phyloP scores from a whole-genome alignment of 2,888 invertebrate genomes.

The Cylloceria caligata region DNA sequence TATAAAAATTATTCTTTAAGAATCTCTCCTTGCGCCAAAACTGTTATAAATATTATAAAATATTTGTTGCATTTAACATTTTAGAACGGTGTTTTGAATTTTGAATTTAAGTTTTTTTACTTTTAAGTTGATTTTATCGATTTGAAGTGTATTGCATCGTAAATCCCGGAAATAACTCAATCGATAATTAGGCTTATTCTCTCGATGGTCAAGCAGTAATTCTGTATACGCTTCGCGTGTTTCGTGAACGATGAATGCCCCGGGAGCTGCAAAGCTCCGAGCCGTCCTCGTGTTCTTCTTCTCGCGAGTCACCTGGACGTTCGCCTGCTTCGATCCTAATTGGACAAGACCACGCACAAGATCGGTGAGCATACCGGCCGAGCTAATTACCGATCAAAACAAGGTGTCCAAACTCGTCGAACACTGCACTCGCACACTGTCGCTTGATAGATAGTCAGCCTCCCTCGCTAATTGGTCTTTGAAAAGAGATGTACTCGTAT shows the following conservation, averaged over 20 bases:
- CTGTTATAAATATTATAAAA: no score
- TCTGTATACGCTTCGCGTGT: constrained; percentile 17
- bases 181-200: constrained; percentile 38
- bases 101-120: no score
- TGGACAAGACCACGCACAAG: constrained; percentile 72
- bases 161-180: constrained; percentile 13
- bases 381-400: constrained; percentile 76
- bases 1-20: neutral
- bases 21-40: neutral
- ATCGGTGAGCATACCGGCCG: constrained; percentile 55
- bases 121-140: neutral
- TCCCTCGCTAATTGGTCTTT: constrained; percentile 63
- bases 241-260: constrained; percentile 35
- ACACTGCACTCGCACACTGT: constrained; percentile 27
- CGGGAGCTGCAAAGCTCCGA: constrained; percentile 6
- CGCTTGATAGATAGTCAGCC: constrained; percentile 52
- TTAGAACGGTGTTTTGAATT: no score
- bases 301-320: constrained; percentile 47
- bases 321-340: constrained; percentile 71
- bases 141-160: constrained; percentile 3
- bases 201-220: neutral
- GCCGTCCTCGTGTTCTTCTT: constrained; percentile 46
- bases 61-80: no score
- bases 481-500: constrained; percentile 42
- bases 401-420: constrained; percentile 60